Percentiles rank a stretch among this genome's conserved stretches.
Conservation (phyloP, 2,113 vertebrate genomes). For the Genyomyrus donnyi region DNA sequence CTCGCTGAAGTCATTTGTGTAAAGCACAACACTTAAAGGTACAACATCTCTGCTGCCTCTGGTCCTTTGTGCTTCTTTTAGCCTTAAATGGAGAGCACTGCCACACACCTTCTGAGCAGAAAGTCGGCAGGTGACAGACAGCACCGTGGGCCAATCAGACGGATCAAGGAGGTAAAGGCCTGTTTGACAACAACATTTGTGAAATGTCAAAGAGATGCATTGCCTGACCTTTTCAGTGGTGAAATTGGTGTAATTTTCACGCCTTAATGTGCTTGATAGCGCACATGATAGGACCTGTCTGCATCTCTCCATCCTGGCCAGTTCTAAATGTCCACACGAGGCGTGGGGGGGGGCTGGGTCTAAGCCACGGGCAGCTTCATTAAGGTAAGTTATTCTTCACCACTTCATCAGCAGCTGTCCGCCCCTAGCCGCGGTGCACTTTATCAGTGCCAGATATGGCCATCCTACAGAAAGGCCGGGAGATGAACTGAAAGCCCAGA, state of each 20-base stretch:
- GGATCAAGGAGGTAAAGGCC: conserved; percentile 41
- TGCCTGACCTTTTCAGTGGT: conserved; percentile 30
- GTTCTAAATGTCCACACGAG: neutral
- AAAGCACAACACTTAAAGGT: neutral
- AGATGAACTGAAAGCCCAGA: neutral
- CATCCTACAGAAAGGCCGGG: conserved; percentile 11
- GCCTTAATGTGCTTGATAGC: conserved; percentile 8
- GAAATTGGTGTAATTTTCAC: conserved; percentile 4
- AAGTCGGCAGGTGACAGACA: conserved; percentile 41
- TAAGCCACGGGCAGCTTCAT: conserved; percentile 38
- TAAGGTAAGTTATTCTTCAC: conserved; percentile 43
- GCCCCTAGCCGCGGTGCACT: conserved; percentile 37
- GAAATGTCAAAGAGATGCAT: conserved; percentile 17
- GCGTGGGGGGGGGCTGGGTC: neutral
- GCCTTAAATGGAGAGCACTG: neutral
- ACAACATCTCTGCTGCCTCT: neutral
- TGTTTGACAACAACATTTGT: conserved; percentile 31
- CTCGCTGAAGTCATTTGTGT: neutral
- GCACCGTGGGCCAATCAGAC: conserved; percentile 46
- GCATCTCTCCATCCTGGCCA: neutral
- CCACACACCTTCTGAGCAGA: conserved; percentile 19
- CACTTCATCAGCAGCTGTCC: conserved; percentile 56
- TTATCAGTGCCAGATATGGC: conserved; percentile 42
- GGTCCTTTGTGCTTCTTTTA: neutral
- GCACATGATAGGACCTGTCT: conserved; percentile 8